Percentiles rank a stretch among this genome's conserved stretches.
phyloP scores from a whole-genome alignment of 2,797 vertebrate genomes.

The Spinibarbus caldwelli region DNA sequence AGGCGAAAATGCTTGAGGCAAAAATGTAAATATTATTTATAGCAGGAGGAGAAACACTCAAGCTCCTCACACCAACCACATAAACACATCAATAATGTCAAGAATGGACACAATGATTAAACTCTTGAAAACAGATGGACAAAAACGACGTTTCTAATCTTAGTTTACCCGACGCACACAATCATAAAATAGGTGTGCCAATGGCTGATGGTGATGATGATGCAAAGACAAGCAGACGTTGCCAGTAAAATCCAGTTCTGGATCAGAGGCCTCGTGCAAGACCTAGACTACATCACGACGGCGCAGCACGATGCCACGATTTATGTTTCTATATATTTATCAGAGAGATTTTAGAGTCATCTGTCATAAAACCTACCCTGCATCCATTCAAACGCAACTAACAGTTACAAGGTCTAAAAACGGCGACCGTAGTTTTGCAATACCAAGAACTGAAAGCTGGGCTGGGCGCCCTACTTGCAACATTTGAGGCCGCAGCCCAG shows the following conservation, averaged over 20 bases:
- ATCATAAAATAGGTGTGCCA: not conserved
- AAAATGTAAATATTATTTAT: conserved; percentile 20
- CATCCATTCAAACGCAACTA: not conserved
- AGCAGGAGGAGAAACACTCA: not conserved
- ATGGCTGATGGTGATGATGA: not conserved
- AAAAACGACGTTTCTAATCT: conserved; percentile 7
- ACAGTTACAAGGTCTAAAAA: not conserved
- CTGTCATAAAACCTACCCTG: not conserved
- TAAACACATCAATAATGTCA: not conserved
- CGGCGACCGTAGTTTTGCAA: not conserved
- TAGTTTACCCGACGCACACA: not conserved
- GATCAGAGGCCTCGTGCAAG: not conserved
- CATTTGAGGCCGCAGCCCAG: not conserved
- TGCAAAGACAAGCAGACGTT: conserved; percentile 1
- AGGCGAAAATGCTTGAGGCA: conserved; percentile 21
- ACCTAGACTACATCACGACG: not conserved
- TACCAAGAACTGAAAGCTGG: not conserved
- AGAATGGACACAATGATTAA: not conserved
- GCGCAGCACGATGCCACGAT: not conserved
- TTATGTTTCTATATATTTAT: not conserved
- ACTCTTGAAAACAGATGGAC: not conserved
- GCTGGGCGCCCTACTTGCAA: not conserved
- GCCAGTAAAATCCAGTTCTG: not conserved
- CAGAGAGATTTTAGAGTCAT: not conserved
- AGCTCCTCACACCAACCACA: not conserved